These are phyloP conservation scores for Notoglanidium macrostoma DNA, from an alignment of 2,797 vertebrate genomes.

Conservation along the genomic window DNA sequence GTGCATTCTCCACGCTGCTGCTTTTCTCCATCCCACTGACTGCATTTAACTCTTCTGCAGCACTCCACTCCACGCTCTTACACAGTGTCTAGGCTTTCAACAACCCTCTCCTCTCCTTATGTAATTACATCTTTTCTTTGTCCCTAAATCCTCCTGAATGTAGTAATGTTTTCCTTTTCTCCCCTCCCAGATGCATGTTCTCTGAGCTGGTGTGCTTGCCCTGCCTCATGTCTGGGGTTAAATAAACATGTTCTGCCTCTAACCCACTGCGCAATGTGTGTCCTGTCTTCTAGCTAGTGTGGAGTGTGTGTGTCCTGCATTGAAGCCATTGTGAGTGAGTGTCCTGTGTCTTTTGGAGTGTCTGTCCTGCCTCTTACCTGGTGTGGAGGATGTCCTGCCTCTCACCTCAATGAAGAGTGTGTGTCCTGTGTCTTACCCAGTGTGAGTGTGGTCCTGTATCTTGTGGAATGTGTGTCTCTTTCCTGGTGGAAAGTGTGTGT, in stretches of 20 bases:
- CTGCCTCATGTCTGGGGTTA: conserved; percentile 20
- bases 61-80: conserved; percentile 1
- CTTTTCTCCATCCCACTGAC: conserved; percentile 2
- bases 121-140: background rate
- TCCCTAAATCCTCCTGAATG: background rate
- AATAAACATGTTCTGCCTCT: background rate
- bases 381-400: background rate
- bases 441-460: background rate
- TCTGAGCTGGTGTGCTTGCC: background rate
- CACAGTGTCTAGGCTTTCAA: background rate
- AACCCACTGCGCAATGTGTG: conserved; percentile 9
- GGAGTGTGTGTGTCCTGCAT: conserved; percentile 17
- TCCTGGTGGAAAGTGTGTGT: background rate
- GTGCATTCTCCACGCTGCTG: background rate
- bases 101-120: conserved; percentile 15
- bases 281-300: conserved; percentile 1
- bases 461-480: background rate
- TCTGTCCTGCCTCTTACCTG: background rate
- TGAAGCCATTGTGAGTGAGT: background rate
- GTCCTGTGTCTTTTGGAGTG: background rate
- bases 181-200: background rate
- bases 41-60: conserved; percentile 25
- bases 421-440: background rate
- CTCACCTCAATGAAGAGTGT: background rate
- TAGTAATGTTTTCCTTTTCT: background rate